Conservation (phyloP, 2,888 invertebrate genomes). For the Sisyra nigra region DNA sequence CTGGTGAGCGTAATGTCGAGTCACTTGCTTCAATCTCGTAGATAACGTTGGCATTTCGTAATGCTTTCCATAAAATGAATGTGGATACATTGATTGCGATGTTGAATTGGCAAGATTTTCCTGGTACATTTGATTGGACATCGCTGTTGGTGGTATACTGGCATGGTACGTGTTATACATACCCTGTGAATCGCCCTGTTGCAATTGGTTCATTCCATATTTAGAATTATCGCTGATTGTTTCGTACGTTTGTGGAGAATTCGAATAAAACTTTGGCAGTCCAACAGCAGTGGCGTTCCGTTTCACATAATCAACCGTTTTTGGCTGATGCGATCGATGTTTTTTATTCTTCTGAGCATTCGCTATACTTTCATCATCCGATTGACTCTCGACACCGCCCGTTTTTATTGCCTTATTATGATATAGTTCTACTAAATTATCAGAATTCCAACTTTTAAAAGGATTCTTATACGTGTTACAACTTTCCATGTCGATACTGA, state of each 20-base stretch:
- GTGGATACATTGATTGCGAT: too few species aligned
- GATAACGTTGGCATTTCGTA: constrained; percentile 50
- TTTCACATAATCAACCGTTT: not conserved
- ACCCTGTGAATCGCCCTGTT: not conserved
- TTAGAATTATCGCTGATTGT: not conserved
- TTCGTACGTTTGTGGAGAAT: not conserved
- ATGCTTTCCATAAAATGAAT: constrained; percentile 11
- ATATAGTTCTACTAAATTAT: constrained; percentile 25
- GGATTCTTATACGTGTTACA: too few species aligned
- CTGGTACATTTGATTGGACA: too few species aligned
- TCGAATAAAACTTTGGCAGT: not conserved
- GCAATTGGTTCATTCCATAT: not conserved
- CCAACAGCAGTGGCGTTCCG: not conserved
- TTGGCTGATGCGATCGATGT: not conserved
- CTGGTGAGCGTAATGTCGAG: constrained; percentile 32
- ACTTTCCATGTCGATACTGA: too few species aligned
- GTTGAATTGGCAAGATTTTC: too few species aligned
- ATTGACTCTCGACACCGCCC: not conserved
- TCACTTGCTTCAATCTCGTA: constrained; percentile 44
- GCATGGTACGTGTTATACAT: not conserved
- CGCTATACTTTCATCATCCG: not conserved
- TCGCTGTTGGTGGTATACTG: not conserved
- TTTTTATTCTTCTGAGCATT: not conserved
- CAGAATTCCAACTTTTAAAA: constrained; percentile 6
- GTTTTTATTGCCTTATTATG: constrained; percentile 23